A percentile compares a stretch with the other conserved stretches of the same genome.
phyloP scores from a whole-genome alignment of 92 coral and sea anemone genomes.

The Bergia puertoricense region DNA sequence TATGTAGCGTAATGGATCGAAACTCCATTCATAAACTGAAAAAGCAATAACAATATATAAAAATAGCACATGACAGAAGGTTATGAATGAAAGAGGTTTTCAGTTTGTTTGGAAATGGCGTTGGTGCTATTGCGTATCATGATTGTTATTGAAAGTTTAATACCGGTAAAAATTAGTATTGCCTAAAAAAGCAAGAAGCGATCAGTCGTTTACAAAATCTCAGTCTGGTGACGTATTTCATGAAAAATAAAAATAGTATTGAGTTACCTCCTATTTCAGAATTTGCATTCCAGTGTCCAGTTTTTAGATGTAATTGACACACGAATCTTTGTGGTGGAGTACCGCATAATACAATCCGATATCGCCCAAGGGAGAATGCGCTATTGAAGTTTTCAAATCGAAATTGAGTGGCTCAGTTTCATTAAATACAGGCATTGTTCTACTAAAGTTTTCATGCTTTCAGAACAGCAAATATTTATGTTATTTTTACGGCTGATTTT shows the following conservation, averaged over 20 bases:
- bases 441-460: not conserved
- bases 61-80: not conserved
- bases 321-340: constrained; percentile 1
- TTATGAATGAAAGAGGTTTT: too few species aligned
- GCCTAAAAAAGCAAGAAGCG: not conserved
- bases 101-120: not conserved
- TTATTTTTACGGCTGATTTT: constrained; percentile 7
- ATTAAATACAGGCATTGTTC: not conserved
- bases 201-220: not conserved
- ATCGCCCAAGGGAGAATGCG: not conserved
- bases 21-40: too few species aligned
- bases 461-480: constrained; percentile 24
- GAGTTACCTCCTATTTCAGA: not conserved
- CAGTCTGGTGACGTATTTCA: constrained; percentile 12
- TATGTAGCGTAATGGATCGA: too few species aligned
- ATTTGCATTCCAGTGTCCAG: not conserved
- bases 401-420: not conserved
- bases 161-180: not conserved
- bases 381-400: not conserved
- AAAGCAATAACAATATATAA: too few species aligned
- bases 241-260: constrained; percentile 3
- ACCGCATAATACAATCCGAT: not conserved
- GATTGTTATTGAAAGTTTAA: not conserved
- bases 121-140: not conserved
- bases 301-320: not conserved